Percentiles rank a stretch among this genome's conserved stretches.
Conservation (phyloP, 1,140 invertebrate species). For the Drosophila lowei region DNA sequence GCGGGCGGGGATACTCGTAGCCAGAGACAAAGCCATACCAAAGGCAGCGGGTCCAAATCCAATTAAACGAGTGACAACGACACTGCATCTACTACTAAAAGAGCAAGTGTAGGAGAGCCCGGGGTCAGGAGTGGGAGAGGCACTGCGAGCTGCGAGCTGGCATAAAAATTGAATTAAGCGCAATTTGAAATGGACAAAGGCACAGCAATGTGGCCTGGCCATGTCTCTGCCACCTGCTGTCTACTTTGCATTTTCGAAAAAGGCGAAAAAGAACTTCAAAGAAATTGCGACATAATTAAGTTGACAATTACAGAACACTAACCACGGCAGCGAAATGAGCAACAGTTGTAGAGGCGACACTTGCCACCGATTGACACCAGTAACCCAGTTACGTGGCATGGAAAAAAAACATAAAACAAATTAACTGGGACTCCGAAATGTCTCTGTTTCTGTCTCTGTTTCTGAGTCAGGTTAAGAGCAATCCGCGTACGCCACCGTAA, state of each 20-base stretch:
- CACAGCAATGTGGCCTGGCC: conserved; percentile 21
- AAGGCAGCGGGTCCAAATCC: conserved; percentile 63
- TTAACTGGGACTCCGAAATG: too few relatives aligned
- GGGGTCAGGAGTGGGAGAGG: background rate
- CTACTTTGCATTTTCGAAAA: conserved; percentile 44
- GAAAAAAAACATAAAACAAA: too few relatives aligned
- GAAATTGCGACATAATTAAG: too few relatives aligned
- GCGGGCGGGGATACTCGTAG: background rate
- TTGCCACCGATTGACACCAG: too few relatives aligned
- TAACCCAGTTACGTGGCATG: too few relatives aligned
- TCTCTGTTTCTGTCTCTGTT: too few relatives aligned
- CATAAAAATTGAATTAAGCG: conserved; percentile 78
- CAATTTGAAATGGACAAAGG: conserved; percentile 63
- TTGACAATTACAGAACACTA: too few relatives aligned
- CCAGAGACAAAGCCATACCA: conserved; percentile 60
- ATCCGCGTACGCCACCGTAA: too few relatives aligned
- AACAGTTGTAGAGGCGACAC: too few relatives aligned
- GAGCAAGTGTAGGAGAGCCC: conserved; percentile 29
- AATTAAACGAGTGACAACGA: conserved; percentile 79
- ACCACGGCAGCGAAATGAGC: too few relatives aligned
- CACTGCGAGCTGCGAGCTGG: conserved; percentile 23
- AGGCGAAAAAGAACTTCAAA: too few relatives aligned
- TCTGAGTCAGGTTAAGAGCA: too few relatives aligned
- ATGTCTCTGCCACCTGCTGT: conserved; percentile 71
- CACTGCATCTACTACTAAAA: conserved; percentile 64